Conservation (phyloP, 2,113 vertebrate species). For the Sitta europaea region DNA sequence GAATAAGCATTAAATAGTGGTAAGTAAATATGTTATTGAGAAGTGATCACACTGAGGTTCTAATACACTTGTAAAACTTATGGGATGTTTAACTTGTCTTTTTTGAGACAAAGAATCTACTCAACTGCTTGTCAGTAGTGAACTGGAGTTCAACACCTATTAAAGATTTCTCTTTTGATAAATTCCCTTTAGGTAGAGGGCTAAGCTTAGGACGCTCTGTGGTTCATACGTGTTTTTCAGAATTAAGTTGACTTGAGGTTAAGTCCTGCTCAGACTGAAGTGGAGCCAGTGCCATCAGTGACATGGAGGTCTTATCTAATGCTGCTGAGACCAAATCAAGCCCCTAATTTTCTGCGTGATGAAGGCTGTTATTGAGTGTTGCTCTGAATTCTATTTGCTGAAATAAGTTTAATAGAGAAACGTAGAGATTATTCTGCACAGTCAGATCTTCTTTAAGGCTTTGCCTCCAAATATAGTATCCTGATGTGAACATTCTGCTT, state of each 20-base stretch:
- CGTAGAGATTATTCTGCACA: not conserved
- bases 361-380: not conserved
- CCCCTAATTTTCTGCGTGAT: fast-evolving
- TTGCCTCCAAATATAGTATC: not conserved
- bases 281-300: not conserved
- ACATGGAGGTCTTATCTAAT: not conserved
- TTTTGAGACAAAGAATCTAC: not conserved
- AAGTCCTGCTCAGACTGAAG: not conserved
- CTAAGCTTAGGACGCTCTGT: not conserved
- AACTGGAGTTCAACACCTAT: not conserved
- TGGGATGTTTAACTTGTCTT: not conserved
- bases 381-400: not conserved
- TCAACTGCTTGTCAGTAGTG: not conserved
- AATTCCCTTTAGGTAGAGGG: not conserved
- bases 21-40: not conserved
- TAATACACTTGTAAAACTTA: not conserved
- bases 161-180: not conserved
- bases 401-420: not conserved
- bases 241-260: not conserved
- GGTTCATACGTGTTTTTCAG: not conserved
- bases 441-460: not conserved
- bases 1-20: not conserved
- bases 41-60: not conserved
- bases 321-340: not conserved
- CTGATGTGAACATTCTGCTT: not conserved